Evolutionary conservation across 2,113 vertebrate genomes (phyloP), one percentile per base, ranked within the genome.

Genomic region (Agelaius tricolor): DNA sequence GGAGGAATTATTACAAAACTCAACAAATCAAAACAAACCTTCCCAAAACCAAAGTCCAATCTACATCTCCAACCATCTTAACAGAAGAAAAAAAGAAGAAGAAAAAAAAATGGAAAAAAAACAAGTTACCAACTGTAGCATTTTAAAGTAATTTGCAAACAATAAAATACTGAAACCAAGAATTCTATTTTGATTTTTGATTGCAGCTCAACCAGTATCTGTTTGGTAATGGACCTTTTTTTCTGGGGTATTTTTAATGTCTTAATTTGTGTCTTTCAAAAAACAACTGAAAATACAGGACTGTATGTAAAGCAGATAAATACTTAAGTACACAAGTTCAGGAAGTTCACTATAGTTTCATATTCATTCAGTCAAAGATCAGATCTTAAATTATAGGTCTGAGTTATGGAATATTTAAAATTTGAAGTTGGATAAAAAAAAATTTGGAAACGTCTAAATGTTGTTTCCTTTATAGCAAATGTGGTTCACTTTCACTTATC

Each of bases 121-220:
- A 0, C 5, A 74, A 65, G 33, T 71, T 74, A 63, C 5, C 61
- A 75, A 37, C 22, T 28, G 58, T 69, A 39, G 15, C 8, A 37
- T 95, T 92, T 94, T 43, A 57, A 85, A 89, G 13, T 44, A 8
- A 51, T 75, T 85, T 84, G 6, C 19, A 49, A 91, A 77, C 1
- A 89, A 72, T 71, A 91, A 94, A 75, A 74, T 8, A 23, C 11
- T 71, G 49, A 82, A 91, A 67, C 10, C 6, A 74, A 86, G 7
- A 57, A 49, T 10, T 72, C 12, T 52, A 88, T 71, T 87, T 89
- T 76, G 26, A 80, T 47, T 87, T 91, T 88, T 88, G 10, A 71
- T 84, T 92, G 22, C 39, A 93, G 3, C 10, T 90, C 11, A 88
- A 80, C 7, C 11, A 79, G 15, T 46, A 37, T 19, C 12, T 62